These are phyloP conservation scores for Babyrousa celebensis DNA, from an alignment of 2,797 vertebrate species.

Conservation along the genomic window DNA sequence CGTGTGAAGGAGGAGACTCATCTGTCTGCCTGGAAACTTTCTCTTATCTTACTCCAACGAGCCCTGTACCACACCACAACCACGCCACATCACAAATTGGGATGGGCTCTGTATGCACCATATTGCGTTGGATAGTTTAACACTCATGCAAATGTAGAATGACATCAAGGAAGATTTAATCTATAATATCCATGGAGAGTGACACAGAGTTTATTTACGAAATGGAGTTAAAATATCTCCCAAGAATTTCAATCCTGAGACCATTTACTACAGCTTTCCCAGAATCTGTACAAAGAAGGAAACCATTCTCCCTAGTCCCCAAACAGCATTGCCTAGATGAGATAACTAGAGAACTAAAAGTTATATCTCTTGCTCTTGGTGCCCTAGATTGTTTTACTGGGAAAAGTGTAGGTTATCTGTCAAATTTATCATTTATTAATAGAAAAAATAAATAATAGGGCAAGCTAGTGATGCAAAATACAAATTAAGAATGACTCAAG, in stretches of 20 bases:
- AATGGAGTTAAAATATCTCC: constrained; percentile 12
- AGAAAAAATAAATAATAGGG: constrained; percentile 53
- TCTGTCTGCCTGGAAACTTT: not conserved
- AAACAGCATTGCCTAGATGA: constrained; percentile 1
- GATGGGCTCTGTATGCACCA: not conserved
- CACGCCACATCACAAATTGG: not conserved
- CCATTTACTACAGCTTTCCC: not conserved
- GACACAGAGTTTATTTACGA: constrained; percentile 36
- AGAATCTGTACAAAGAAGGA: constrained; percentile 38
- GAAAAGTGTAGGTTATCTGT: not conserved
- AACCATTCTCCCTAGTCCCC: not conserved
- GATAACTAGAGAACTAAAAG: constrained; percentile 11
- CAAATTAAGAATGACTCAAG: constrained; percentile 1
- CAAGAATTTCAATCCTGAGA: not conserved
- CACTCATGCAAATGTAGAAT: not conserved
- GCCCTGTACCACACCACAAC: not conserved
- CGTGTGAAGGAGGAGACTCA: not conserved
- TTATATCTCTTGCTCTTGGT: not conserved
- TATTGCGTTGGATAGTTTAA: not conserved
- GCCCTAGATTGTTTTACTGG: not conserved
- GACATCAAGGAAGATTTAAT: not conserved
- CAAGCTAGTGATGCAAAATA: constrained; percentile 39
- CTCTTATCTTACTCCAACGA: not conserved
- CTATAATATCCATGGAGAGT: not conserved
- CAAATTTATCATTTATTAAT: constrained; percentile 49